phyloP scores from a whole-genome alignment of 2,113 vertebrate species.

The Entomyzon cyanotis region DNA sequence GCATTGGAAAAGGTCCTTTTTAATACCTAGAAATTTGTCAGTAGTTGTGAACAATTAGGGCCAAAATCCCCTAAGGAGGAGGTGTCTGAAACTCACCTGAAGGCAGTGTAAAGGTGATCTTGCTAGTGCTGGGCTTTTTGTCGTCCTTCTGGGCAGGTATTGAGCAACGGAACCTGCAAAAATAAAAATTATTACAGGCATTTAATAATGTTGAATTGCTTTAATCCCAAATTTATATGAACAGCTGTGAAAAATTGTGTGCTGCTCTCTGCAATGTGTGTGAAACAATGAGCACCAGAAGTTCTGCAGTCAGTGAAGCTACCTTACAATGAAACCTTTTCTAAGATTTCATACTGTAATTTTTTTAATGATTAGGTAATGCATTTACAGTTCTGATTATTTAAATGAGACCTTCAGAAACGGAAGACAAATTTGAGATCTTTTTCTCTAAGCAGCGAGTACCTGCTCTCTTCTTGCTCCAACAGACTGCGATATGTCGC shows the following conservation, averaged over 20 bases:
- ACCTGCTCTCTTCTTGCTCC: slow-evolving; percentile 94
- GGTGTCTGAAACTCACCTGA: slow-evolving; percentile 59
- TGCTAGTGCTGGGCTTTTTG: slow-evolving; percentile 70
- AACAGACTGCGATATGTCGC: slow-evolving; percentile 88
- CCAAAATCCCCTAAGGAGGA: background rate
- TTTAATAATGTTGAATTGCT: background rate
- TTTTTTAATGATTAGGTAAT: background rate
- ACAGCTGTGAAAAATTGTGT: background rate
- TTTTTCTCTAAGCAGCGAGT: background rate
- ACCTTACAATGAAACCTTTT: background rate
- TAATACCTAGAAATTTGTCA: background rate
- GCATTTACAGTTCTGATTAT: background rate
- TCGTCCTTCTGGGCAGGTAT: slow-evolving; percentile 61
- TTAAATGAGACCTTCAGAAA: background rate
- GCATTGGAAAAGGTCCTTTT: background rate
- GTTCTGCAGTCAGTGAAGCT: background rate
- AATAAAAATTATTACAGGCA: background rate
- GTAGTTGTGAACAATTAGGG: background rate
- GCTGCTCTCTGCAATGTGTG: background rate
- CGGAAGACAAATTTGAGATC: background rate
- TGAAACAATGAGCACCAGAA: background rate
- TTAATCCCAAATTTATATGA: background rate
- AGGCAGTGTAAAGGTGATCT: slow-evolving; percentile 71
- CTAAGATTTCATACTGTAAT: background rate
- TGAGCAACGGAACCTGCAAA: slow-evolving; percentile 69